Evolutionary conservation across 2,888 invertebrate genomes (phyloP).

Genomic region (Hypsopygia costalis): DNA sequence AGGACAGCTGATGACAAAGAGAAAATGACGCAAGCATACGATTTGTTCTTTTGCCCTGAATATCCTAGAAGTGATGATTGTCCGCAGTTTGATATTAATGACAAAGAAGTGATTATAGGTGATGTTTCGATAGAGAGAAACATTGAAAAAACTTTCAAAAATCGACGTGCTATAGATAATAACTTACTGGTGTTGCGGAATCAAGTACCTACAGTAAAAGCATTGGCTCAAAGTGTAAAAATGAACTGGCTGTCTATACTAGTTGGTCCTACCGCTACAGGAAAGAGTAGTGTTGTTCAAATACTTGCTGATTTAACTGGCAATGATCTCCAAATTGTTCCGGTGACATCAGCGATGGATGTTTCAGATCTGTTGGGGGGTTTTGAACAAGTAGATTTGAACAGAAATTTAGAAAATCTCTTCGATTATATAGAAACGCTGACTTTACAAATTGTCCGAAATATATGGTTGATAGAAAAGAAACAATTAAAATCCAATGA

Average conservation of each 20-base stretch:
- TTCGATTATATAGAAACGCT: conserved; percentile 78
- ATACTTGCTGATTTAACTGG: conserved; percentile 88
- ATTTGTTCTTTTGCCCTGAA: conserved; percentile 64
- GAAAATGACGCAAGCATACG: conserved; percentile 81
- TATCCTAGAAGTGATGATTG: conserved; percentile 73
- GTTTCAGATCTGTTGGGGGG: conserved; percentile 97
- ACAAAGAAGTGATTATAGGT: conserved; percentile 82
- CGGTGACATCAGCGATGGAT: conserved; percentile 95
- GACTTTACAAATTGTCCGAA: conserved; percentile 72
- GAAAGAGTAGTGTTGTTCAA: conserved; percentile 90
- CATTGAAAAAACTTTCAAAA: conserved; percentile 53
- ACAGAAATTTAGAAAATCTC: conserved; percentile 86
- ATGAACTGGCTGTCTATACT: conserved; percentile 96
- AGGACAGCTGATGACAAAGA: conserved; percentile 87
- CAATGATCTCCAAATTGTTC: conserved; percentile 85
- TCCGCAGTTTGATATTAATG: conserved; percentile 81
- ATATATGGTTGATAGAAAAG: conserved; percentile 50
- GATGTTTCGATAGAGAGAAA: conserved; percentile 78
- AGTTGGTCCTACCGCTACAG: conserved; percentile 88
- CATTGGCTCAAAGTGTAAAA: conserved; percentile 91
- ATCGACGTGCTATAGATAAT: conserved; percentile 48
- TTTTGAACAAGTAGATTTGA: conserved; percentile 95
- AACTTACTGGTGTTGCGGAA: conserved; percentile 68
- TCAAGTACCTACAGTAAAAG: conserved; percentile 86
- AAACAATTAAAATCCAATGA: conserved; percentile 41